Percentiles rank a stretch among this genome's conserved stretches.
Evolutionary conservation across 2,797 vertebrate species (phyloP).

Genomic region (Kryptopterus vitreolus): DNA sequence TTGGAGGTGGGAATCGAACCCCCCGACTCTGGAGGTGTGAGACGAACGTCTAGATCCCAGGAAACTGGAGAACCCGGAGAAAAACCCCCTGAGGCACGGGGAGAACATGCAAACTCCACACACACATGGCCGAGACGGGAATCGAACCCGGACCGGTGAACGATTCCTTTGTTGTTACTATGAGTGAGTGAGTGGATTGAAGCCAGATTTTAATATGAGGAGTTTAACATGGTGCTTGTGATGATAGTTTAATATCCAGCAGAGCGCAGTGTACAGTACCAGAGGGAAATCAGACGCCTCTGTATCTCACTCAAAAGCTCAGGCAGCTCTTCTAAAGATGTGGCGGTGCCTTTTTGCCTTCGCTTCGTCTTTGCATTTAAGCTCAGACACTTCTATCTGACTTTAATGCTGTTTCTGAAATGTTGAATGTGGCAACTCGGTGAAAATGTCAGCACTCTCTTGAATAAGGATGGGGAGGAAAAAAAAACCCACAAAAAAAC

Average conservation of each 20-base stretch:
- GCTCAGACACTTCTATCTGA: conserved; percentile 22
- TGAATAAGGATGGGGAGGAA: conserved; percentile 7
- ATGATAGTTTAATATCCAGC: conserved; percentile 50
- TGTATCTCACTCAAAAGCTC: conserved; percentile 47
- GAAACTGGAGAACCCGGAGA: too few species aligned
- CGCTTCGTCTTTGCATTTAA: conserved; percentile 36
- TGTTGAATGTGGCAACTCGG: conserved; percentile 25
- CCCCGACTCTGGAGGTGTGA: too few species aligned
- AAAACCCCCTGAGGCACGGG: too few species aligned
- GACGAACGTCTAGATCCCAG: too few species aligned
- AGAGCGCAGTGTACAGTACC: conserved; percentile 23
- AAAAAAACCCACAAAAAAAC: too few species aligned
- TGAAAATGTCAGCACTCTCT: conserved; percentile 22
- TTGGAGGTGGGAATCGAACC: too few species aligned
- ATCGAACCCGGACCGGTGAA: too few species aligned
- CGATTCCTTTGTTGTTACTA: conserved; percentile 35
- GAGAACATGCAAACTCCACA: too few species aligned
- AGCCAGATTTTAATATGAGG: conserved; percentile 53
- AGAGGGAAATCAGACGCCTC: conserved; percentile 51
- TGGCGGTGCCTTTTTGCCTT: neutral
- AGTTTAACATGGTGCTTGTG: conserved; percentile 47
- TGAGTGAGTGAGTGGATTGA: conserved; percentile 23
- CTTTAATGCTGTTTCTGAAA: conserved; percentile 14
- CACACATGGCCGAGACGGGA: too few species aligned
- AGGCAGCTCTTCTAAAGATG: conserved; percentile 41